Evolutionary conservation across 2,888 invertebrate genomes (phyloP).

Genomic region (Metellina segmentata): DNA sequence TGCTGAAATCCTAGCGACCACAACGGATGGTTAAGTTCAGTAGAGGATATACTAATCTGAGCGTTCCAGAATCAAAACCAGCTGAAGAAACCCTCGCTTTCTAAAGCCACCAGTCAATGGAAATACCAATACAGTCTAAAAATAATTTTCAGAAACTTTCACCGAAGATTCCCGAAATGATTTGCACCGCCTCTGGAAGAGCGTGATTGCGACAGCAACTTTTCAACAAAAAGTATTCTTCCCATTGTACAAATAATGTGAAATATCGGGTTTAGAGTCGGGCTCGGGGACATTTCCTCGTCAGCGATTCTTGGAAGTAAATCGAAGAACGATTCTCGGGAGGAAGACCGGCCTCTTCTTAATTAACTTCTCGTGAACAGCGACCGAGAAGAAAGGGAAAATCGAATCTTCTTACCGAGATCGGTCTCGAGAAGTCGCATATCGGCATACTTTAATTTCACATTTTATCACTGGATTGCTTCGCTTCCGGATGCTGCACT

Average conservation of each 20-base stretch:
- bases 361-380: not conserved
- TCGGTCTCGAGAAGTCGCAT: not conserved
- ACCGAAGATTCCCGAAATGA: no score
- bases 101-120: not conserved
- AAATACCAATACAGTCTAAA: not conserved
- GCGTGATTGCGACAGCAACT: not conserved
- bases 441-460: not conserved
- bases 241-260: not conserved
- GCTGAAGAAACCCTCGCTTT: not conserved
- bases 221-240: not conserved
- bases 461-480: not conserved
- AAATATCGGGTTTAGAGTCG: not conserved
- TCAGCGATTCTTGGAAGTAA: not conserved
- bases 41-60: no score
- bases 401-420: not conserved
- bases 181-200: not conserved
- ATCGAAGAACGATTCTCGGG: not conserved
- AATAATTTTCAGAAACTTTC: not conserved
- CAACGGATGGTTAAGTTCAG: no score
- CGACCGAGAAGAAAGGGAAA: not conserved
- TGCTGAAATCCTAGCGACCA: no score
- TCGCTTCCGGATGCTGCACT: not conserved
- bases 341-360: not conserved
- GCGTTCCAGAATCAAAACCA: no score
- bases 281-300: not conserved